Base-by-base conservation (phyloP, 2,797 vertebrate species). In the Eutrigla gurnardus region DNA sequence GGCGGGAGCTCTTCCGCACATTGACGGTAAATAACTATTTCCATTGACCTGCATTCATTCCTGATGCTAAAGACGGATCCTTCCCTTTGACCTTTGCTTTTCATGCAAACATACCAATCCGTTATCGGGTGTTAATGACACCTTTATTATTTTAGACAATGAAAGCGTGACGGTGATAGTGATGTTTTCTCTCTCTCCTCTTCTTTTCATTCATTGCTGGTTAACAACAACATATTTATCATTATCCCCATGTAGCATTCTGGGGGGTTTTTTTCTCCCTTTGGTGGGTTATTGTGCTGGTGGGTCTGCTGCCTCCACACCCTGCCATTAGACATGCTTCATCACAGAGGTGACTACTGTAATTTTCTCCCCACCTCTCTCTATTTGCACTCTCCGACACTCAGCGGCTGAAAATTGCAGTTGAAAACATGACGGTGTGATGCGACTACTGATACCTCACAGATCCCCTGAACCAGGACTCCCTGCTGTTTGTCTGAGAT, bases 401-500 rank as follows among this genome's bases (percentile, higher is more conserved):
- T 86, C 82, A 74, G 78, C 11, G 15, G 67, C 87, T 87, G 92
- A 86, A 93, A 92, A 94, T 93, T 93, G 91, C 88, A 83, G 86
- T 87, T 89, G 91, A 90, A 25, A 93, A 90, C 88, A 91, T 77
- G 83, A 70, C 85, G 87, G 90, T 93, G 90, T 92, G 92, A 90
- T 91, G 82, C 85, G 93, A 94, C 88, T 93, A 87, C 92, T 92
- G 89, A 94, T 94, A 86, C 61, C 55, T 59, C 81, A 71, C 79
- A 82, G 81, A 80, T 78, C 82, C 60, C 82, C 68, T 65, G 77
- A 77, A 80, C 78, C 70, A 40, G 33, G 60, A 67, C 69, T 59
- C 78, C 87, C 86, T 83, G 33, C 80, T 75, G 83, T 45, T 84
- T 65, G 62, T 78, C 65, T 75, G 50, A 75, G 69, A 86, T 71